Evolutionary conservation across 2,888 invertebrate genomes (phyloP), one percentile per base, ranked within the genome.

Genomic region (Aradus depressus): DNA sequence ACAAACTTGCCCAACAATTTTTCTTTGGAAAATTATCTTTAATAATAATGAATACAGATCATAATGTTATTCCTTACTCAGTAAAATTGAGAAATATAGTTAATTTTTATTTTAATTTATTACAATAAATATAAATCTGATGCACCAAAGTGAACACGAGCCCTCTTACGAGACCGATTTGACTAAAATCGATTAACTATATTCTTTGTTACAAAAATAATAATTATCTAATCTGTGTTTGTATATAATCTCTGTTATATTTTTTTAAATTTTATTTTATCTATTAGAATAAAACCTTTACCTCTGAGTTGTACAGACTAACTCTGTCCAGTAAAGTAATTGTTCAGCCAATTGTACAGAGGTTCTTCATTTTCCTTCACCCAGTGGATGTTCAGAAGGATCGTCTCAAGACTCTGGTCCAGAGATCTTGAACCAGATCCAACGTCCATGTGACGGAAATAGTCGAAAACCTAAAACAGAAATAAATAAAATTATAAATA

Each of bases 351-450:
- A 43, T 67, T 62, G 51, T 72, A 69, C 25, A 79, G 70, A 26
- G 67, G 65, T 1, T 71, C 69, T 32, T 74, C 74, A 59, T 77
- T 75, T 26, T 69, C 66, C 34, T 71, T 65, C 37, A 88, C 81
- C 88, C 89, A 90, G 55, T 83, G 79, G 2, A 86, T 80, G 70
- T 90, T 89, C 18, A 85, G 73, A 10, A 80, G 80, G 21, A 88
- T 84, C 1, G 77, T 82, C 67, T 90, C 90, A 39, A 88, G 66
- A 12, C 86, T 84, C 59, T 82, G 80, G 25, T 80, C 72, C 12
- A 83, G 74, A 0, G 84, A 81, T 61, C 75, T 54, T 61, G 71
- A 54, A 60, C 79, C 77, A 6, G 75, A 73, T 2, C 77, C 77
- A 18, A 77, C 70, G 47, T 75, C 71, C 42, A 72, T 67, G 34